These are phyloP conservation scores for Lampris incognitus DNA, from an alignment of 2,113 vertebrate genomes.

Conservation along the genomic window DNA sequence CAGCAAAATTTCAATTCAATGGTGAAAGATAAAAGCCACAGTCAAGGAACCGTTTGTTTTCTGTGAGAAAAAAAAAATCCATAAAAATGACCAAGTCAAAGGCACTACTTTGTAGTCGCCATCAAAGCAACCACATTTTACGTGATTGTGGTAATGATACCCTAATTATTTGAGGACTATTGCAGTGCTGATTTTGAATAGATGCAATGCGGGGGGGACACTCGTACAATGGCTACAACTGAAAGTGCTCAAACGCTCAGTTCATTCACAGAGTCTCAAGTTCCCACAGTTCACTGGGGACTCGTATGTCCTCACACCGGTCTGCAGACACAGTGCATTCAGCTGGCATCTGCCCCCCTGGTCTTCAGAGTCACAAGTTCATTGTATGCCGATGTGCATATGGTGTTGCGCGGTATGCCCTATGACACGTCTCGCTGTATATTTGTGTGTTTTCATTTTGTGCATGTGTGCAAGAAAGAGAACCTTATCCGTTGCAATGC, in stretches of 20 bases:
- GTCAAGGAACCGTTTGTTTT: neutral
- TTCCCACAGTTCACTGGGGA: slow-evolving; percentile 44
- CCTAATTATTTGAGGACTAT: no score
- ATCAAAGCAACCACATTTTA: no score
- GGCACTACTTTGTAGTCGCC: no score
- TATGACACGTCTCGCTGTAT: neutral
- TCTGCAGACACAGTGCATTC: slow-evolving; percentile 48
- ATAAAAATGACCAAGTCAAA: no score
- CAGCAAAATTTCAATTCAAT: neutral
- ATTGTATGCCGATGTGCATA: slow-evolving; percentile 37
- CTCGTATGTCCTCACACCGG: slow-evolving; percentile 40
- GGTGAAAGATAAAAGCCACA: neutral
- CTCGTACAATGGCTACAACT: neutral
- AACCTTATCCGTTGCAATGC: neutral
- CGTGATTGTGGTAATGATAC: no score
- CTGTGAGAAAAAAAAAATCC: no score
- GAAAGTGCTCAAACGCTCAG: neutral
- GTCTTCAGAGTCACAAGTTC: slow-evolving; percentile 56
- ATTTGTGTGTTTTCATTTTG: neutral
- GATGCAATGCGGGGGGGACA: neutral
- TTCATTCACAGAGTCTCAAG: slow-evolving; percentile 12
- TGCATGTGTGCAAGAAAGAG: neutral
- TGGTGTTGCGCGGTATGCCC: slow-evolving; percentile 44
- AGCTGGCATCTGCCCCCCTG: slow-evolving; percentile 62
- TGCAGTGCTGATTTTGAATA: neutral